Evolutionary conservation across 2,888 invertebrate genomes (phyloP), one percentile per base, ranked within the genome.

Genomic region (Acanthacorydalis orientalis): DNA sequence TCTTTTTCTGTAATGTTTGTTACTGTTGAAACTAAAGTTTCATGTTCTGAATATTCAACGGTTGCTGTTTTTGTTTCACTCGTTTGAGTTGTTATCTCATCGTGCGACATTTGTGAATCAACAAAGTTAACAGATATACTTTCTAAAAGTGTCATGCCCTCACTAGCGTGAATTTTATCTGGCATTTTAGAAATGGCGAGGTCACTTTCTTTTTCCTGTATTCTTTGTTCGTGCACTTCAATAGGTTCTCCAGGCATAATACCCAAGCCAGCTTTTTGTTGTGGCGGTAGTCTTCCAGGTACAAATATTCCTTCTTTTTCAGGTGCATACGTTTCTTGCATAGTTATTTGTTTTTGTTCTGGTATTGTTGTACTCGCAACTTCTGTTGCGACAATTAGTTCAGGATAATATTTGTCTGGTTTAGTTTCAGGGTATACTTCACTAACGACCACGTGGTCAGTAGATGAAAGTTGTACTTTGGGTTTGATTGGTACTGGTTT

Each of bases 331-430:
- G 75, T 77, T 58, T 78, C 74, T 63, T 78, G 73, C 12, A 79
- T 79, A 4, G 75, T 63, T 41, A 79, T 61, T 60, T 80, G 77
- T 58, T 76, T 78, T 52, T 80, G 80, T 10, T 80, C 69, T 32
- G 79, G 68, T 1, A 85, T 63, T 49, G 75, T 71, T 60, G 75
- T 70, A 23, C 72, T 75, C 4, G 85, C 86, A 9, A 75, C 71
- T 73, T 86, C 85, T 2, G 85, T 85, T 0, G 85, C 80, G 2
- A 85, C 84, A 58, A 85, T 80, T 44, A 82, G 63, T 64, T 85
- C 83, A 3, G 85, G 84, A 59, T 83, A 77, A 59, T 83, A 83
- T 65, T 84, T 84, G 11, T 79, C 80, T 8, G 83, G 80, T 60
- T 80, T 82, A 49, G 78, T 77, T 65, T 80, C 79, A 2, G 79